These are phyloP conservation scores for Myripristis murdjan DNA, from an alignment of 2,797 vertebrate species.

Conservation along the genomic window DNA sequence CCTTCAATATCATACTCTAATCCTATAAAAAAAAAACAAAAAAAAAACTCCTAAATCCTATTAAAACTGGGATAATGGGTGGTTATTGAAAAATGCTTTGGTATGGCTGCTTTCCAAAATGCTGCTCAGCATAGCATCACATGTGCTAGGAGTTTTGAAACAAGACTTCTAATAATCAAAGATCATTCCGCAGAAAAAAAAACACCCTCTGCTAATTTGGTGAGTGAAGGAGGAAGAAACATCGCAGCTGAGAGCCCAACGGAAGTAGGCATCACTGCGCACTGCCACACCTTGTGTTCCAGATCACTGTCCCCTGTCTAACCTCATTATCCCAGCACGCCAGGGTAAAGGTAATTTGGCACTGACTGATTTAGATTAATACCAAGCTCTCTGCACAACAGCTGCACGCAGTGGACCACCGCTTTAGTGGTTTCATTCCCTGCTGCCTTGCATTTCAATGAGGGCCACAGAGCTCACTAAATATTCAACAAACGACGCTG, in stretches of 20 bases:
- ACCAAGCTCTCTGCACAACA: conserved; percentile 36
- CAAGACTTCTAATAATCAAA: not conserved
- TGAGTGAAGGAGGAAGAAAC: not conserved
- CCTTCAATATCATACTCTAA: no score
- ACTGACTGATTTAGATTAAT: conserved; percentile 64
- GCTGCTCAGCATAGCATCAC: no score
- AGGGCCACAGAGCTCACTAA: conserved; percentile 46
- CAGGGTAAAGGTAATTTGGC: conserved; percentile 50
- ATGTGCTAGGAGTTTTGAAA: no score
- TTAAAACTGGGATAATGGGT: no score
- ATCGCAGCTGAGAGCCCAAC: not conserved
- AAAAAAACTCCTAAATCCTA: no score
- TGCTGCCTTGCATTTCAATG: conserved; percentile 53
- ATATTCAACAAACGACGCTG: conserved; percentile 33
- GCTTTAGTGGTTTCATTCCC: conserved; percentile 27
- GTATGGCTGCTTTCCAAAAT: no score
- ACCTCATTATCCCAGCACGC: conserved; percentile 42
- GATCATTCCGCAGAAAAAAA: not conserved
- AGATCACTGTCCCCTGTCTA: conserved; percentile 35
- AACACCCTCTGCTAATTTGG: not conserved
- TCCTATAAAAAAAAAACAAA: no score
- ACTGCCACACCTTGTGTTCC: conserved; percentile 20
- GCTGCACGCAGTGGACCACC: conserved; percentile 32
- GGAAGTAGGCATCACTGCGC: not conserved
- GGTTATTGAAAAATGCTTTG: no score